phyloP scores from a whole-genome alignment of 2,113 vertebrate species.

The Cygnus atratus region DNA sequence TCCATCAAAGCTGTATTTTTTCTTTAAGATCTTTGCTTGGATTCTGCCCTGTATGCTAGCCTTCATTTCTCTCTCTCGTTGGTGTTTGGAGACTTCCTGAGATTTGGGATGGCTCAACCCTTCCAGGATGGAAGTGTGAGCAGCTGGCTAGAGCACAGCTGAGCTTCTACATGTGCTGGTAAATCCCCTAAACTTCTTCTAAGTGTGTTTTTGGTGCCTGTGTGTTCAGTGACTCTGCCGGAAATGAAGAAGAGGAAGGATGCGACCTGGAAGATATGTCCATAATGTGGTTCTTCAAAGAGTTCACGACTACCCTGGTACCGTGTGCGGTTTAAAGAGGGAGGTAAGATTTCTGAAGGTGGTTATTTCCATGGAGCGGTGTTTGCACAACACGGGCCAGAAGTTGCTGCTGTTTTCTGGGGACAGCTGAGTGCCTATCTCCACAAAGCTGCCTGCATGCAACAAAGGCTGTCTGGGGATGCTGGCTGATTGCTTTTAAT shows the following conservation, averaged over 20 bases:
- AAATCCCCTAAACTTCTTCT: not conserved
- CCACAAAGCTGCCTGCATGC: not conserved
- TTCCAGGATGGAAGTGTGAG: not conserved
- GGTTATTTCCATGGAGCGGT: not conserved
- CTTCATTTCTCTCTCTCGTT: not conserved
- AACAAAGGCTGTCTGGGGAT: too few relatives aligned
- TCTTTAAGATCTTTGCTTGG: not conserved
- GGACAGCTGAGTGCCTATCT: not conserved
- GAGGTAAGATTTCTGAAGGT: not conserved
- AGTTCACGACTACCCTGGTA: not conserved
- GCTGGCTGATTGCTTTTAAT: not conserved
- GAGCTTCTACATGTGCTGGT: too few relatives aligned
- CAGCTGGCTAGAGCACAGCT: not conserved
- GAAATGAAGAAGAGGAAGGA: not conserved
- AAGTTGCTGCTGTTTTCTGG: not conserved
- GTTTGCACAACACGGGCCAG: not conserved
- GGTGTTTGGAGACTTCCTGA: not conserved
- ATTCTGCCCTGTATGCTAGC: not conserved
- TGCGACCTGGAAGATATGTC: not conserved
- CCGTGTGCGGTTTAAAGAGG: not conserved
- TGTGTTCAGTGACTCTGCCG: not conserved
- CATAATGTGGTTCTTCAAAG: not conserved
- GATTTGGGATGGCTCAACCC: not conserved
- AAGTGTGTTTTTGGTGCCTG: not conserved
- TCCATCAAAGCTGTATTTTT: not conserved